phyloP scores from a whole-genome alignment of 2,797 vertebrate genomes.

The Catamblyrhynchus diadema region DNA sequence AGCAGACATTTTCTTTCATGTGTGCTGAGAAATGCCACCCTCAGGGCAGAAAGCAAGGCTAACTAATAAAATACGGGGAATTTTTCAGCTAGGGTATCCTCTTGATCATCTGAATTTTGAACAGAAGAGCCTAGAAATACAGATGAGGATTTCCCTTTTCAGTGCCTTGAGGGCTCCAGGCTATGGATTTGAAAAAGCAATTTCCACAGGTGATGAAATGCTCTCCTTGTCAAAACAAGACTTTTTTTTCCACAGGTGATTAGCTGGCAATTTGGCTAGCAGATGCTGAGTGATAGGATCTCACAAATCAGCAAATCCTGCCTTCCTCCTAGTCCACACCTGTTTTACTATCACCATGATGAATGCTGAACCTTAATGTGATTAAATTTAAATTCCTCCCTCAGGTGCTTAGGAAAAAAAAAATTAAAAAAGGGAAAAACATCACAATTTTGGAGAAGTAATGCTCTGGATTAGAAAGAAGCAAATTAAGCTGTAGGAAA shows the following conservation, averaged over 20 bases:
- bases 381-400: slow-evolving; percentile 61
- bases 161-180: not conserved
- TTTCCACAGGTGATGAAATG: slow-evolving; percentile 21
- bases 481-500: slow-evolving; percentile 50
- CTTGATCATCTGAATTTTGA: not conserved
- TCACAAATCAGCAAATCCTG: slow-evolving; percentile 15
- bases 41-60: not conserved
- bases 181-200: not conserved
- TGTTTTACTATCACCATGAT: slow-evolving; percentile 41
- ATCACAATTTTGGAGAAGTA: slow-evolving; percentile 3
- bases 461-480: slow-evolving; percentile 15
- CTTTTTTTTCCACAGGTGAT: slow-evolving; percentile 1
- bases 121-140: not conserved
- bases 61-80: not conserved
- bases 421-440: not conserved
- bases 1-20: not conserved
- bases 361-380: slow-evolving; percentile 3
- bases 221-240: slow-evolving; percentile 17
- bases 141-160: not conserved
- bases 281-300: not conserved
- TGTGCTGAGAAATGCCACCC: not conserved
- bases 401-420: slow-evolving; percentile 25
- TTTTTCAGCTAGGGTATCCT: not conserved
- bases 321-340: not conserved
- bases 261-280: slow-evolving; percentile 10